Percentiles rank a stretch among this genome's conserved stretches.
Conservation (phyloP, 2,113 vertebrate species). For the Brachyistius frenatus region DNA sequence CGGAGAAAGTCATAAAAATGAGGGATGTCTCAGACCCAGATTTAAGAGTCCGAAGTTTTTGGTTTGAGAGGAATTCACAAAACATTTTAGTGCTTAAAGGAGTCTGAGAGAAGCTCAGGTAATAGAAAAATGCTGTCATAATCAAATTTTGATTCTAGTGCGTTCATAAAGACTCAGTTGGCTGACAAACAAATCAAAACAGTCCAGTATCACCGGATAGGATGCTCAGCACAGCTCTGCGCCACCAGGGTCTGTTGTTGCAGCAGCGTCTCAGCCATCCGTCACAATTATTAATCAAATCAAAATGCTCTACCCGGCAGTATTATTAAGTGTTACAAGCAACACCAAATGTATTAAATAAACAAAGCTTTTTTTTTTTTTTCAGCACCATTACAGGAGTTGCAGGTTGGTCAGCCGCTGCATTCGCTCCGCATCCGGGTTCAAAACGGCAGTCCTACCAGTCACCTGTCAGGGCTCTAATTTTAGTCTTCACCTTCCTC, state of each 20-base stretch:
- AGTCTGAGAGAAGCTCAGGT: not conserved
- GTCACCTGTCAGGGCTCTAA: not conserved
- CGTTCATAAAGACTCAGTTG: conserved; percentile 2
- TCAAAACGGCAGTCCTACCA: no score
- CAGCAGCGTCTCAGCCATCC: conserved; percentile 22
- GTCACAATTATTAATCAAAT: conserved; percentile 25
- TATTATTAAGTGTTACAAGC: not conserved
- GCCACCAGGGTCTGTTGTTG: conserved; percentile 6
- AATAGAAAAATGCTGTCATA: not conserved
- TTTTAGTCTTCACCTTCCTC: no score
- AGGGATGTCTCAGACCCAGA: not conserved
- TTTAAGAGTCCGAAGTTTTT: not conserved
- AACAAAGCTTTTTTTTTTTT: not conserved
- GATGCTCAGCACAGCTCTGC: conserved; percentile 1
- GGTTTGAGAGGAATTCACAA: not conserved
- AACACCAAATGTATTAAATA: not conserved
- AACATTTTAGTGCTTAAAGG: not conserved
- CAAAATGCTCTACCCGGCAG: conserved; percentile 20
- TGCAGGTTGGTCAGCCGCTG: not conserved
- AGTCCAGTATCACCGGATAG: not conserved
- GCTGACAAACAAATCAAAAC: not conserved
- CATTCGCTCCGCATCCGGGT: no score
- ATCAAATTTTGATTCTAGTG: not conserved
- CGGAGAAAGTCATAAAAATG: not conserved
- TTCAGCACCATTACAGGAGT: not conserved